Base-by-base conservation (phyloP, 2,113 vertebrate genomes). In the Oncorhynchus masou region DNA sequence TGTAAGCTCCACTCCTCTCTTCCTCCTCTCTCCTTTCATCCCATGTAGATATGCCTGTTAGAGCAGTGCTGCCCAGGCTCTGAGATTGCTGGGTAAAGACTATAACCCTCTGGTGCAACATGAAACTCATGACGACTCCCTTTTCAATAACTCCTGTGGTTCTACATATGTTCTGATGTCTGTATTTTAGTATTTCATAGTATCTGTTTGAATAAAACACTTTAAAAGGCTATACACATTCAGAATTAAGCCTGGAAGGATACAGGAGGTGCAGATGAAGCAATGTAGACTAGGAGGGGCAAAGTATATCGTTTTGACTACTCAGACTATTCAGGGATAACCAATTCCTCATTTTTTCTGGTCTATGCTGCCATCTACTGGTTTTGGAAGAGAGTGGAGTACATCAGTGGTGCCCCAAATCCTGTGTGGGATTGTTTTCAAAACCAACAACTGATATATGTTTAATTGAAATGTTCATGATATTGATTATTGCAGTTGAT, bases 311-410 rank as follows among this genome's bases (percentile, higher is more conserved):
- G 39, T 45, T 45, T 12, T 45, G 39, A 45, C 39, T 11, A 11
- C 25, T 12, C 29, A 27, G 27, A n/a, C 27, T 39, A 73, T 29
- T 25, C 48, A 59, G 45, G 16, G 4, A 12, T 29, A 57, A 27
- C 24, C 27, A 5, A 0, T 5, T 29, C 19, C 1, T 74, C 5
- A 12, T 11, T 71, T 81, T 81, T 78, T 15, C 48, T 49, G 79
- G 79, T 80, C 80, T 85, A 48, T 90, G 79, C 86, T 87, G 83
- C 89, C 91, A 91, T 88, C 92, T 92, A 77, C 75, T 89, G 92
- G 86, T 73, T 29, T 25, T 1, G 0, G 67, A 0, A 19, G 27
- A 69, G 11, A 45, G 31, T 45, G 31, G 2, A 45, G 34, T 48
- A 51, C 9, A 48, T 70, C 39, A n/a, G 19, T 45, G 9, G 1